Evolutionary conservation across 2,797 vertebrate species (phyloP).

Genomic region (Eutrigla gurnardus): DNA sequence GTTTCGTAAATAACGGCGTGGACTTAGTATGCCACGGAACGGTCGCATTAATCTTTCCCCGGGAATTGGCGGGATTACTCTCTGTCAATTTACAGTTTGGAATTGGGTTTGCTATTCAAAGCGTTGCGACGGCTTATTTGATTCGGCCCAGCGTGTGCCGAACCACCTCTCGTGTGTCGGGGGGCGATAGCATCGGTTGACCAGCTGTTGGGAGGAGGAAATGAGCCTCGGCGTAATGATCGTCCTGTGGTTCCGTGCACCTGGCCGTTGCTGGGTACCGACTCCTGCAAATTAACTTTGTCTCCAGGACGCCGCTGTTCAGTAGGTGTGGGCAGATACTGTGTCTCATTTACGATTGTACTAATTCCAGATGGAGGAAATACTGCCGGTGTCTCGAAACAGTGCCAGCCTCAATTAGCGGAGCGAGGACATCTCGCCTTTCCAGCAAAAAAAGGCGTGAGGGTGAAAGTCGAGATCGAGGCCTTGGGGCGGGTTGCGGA

Average conservation of each 20-base stretch:
- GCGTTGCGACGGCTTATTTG: slow-evolving; percentile 50
- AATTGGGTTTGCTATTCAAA: slow-evolving; percentile 66
- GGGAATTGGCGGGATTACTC: slow-evolving; percentile 70
- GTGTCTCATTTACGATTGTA: slow-evolving; percentile 39
- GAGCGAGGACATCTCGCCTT: slow-evolving; percentile 46
- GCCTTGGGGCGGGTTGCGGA: slow-evolving; percentile 23
- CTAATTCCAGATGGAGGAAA: slow-evolving; percentile 56
- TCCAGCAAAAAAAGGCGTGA: slow-evolving; percentile 21
- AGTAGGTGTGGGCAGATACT: slow-evolving; percentile 36
- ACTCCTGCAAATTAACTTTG: slow-evolving; percentile 71
- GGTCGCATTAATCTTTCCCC: slow-evolving; percentile 68
- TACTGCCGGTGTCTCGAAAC: slow-evolving; percentile 35
- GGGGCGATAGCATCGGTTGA: slow-evolving; percentile 57
- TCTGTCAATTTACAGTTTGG: slow-evolving; percentile 70
- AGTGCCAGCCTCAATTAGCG: slow-evolving; percentile 53
- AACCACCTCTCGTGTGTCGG: slow-evolving; percentile 47
- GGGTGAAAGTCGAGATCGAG: slow-evolving; percentile 48
- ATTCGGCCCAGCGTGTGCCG: slow-evolving; percentile 59
- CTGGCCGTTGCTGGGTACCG: slow-evolving; percentile 58
- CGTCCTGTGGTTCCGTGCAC: slow-evolving; percentile 70
- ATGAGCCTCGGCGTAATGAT: slow-evolving; percentile 58
- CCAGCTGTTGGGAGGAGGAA: slow-evolving; percentile 74
- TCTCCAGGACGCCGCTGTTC: slow-evolving; percentile 41
- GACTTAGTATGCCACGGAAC: slow-evolving; percentile 56
- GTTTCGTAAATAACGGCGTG: slow-evolving; percentile 58